Evolutionary conservation across 2,113 vertebrate genomes (phyloP).

Genomic region (Gambusia affinis): DNA sequence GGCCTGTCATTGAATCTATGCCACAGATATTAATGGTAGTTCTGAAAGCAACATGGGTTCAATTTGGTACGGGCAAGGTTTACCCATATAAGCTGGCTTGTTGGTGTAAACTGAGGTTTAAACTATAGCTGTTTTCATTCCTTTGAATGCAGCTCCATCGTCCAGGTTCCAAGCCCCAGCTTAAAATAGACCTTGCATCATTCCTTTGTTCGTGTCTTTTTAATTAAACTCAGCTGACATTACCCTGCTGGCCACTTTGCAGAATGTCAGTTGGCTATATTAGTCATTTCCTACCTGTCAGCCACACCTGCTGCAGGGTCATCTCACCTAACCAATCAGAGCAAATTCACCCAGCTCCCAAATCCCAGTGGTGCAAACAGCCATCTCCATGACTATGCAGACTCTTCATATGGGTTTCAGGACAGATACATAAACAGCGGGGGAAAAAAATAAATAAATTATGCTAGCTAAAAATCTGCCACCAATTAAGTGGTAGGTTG

Average conservation of each 20-base stretch:
- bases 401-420: constrained; percentile 30
- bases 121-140: background rate
- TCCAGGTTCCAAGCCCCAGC: background rate
- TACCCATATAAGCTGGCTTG: background rate
- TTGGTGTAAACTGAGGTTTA: background rate
- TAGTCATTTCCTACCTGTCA: constrained; percentile 16
- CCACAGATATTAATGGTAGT: background rate
- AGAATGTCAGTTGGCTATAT: constrained; percentile 18
- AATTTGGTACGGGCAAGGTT: background rate
- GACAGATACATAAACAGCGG: constrained; percentile 36
- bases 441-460: constrained; percentile 63
- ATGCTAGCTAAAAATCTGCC: constrained; percentile 68
- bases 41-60: background rate
- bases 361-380: constrained; percentile 35
- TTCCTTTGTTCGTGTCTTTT: background rate
- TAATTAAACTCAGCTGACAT: background rate
- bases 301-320: constrained; percentile 17
- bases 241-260: constrained; percentile 1
- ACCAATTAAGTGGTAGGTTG: constrained; percentile 58
- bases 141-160: background rate
- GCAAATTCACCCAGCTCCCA: constrained; percentile 19
- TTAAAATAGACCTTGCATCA: background rate
- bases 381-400: constrained; percentile 76
- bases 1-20: background rate
- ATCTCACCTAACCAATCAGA: constrained; percentile 8